A percentile compares a stretch with the other conserved stretches of the same genome.
Conservation (phyloP, 2,113 vertebrate species). For the Semicossyphus pulcher region DNA sequence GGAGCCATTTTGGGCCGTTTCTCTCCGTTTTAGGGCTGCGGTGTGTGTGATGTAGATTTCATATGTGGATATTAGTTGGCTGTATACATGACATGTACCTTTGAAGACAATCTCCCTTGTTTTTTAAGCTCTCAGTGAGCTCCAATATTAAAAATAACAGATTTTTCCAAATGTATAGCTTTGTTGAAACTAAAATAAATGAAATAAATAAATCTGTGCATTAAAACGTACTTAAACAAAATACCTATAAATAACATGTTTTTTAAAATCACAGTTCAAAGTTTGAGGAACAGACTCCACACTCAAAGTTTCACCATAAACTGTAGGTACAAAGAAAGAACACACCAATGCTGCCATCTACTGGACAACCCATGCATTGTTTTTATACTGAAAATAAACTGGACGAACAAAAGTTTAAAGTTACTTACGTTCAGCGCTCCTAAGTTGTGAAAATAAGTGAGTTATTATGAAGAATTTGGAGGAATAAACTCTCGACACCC, state of each 20-base stretch:
- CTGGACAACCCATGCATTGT: neutral
- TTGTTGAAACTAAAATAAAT: no score
- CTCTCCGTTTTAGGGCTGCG: neutral
- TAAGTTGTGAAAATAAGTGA: neutral
- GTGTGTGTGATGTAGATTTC: neutral
- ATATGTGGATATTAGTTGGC: neutral
- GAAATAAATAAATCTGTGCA: no score
- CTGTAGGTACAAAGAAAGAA: neutral
- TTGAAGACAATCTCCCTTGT: no score
- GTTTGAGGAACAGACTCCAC: neutral
- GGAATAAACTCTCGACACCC: no score
- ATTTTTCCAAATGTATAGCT: no score
- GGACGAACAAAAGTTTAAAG: neutral
- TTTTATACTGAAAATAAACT: neutral
- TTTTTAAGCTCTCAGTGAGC: no score
- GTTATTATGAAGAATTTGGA: no score
- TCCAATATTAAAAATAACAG: no score
- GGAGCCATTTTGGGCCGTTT: conserved; percentile 57
- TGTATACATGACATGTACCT: no score
- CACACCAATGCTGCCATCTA: conserved; percentile 30
- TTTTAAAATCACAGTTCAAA: neutral
- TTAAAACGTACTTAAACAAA: no score
- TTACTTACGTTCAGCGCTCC: neutral
- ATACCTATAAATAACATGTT: no score
- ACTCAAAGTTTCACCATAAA: neutral